A percentile compares a stretch with the other conserved stretches of the same genome.
Conservation (phyloP, 2,888 invertebrate species). For the Drosophila paranaensis region DNA sequence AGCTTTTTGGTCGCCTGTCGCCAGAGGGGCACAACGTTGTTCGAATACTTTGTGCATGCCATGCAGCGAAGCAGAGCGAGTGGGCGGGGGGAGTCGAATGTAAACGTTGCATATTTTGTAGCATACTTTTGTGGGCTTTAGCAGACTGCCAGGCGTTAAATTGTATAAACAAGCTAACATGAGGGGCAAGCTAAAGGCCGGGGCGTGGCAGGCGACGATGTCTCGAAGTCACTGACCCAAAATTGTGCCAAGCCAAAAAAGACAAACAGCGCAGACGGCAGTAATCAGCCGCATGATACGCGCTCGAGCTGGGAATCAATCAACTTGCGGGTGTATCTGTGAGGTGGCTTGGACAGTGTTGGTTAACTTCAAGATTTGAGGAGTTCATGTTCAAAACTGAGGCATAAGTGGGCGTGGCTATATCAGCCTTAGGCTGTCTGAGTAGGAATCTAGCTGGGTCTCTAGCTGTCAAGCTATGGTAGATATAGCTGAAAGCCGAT, state of each 20-base stretch:
- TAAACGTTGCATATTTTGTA: constrained; percentile 52
- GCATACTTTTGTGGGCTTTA: constrained; percentile 38
- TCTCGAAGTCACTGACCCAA: constrained; percentile 63
- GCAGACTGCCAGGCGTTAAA: constrained; percentile 33
- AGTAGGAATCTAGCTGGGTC: no score
- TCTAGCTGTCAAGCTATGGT: no score
- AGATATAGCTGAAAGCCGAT: no score
- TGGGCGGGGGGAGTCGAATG: constrained; percentile 12
- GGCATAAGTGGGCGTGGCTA: no score
- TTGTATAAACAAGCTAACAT: constrained; percentile 24
- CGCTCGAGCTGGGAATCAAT: neutral
- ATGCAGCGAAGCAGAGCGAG: neutral
- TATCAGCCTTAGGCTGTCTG: no score
- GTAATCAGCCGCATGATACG: neutral
- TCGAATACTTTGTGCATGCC: constrained; percentile 11
- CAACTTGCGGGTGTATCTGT: neutral
- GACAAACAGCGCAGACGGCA: neutral
- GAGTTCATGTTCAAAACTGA: no score
- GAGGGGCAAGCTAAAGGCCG: no score
- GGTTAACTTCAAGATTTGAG: no score
- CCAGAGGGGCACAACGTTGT: neutral
- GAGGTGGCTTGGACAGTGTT: no score
- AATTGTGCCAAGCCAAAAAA: constrained; percentile 37
- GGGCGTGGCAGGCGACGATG: neutral
- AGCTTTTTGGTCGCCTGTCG: neutral